Evolutionary conservation across 2,113 vertebrate species (phyloP), one percentile per base, ranked within the genome.

Genomic region (Lepus europaeus): DNA sequence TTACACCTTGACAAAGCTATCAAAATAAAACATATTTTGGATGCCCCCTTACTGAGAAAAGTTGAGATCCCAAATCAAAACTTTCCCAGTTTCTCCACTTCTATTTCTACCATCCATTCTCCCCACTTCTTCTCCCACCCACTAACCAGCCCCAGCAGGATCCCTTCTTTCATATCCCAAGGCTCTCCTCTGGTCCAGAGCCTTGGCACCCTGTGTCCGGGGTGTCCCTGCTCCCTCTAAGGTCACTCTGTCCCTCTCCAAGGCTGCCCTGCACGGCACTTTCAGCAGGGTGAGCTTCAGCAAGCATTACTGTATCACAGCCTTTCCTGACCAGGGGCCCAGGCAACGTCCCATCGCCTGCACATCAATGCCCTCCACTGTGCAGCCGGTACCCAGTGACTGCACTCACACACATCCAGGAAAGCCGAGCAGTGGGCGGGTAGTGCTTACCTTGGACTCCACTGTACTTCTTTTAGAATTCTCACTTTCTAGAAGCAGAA

Each of bases 401-500:
- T 53, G 8, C 4, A 12, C 22, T 39, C 20, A 33, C 0, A n/a
- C 1, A 63, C 2, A 49, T 0, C 9, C 78, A 79, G 36, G 3
- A 36, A 31, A n/a, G 69, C 22, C 49, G 51, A 53, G 63, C 70
- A 49, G 33, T 4, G 2, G 45, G 23, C 25, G 36, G 13, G 13
- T 20, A 6, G 45, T 20, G 33, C 97, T 98, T 97, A 98, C 98
- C 98, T 98, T 94, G 29, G 97, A 86, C 68, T 98, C 90, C 2
- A 93, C 80, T 27, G 96, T 97, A 56, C 98, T 98, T 94, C 29
- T 81, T 74, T 90, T 79, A 76, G 92, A 6, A 86, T 95, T 97
- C 9, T 20, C n/a, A 1, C 7, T 1, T n/a, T 1, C 98, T 98
- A 95, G 83, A 97, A 95, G 94, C 14, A 96, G 27, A 97, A 96